phyloP scores from a whole-genome alignment of 2,113 vertebrate species.

The Siniperca knerii region DNA sequence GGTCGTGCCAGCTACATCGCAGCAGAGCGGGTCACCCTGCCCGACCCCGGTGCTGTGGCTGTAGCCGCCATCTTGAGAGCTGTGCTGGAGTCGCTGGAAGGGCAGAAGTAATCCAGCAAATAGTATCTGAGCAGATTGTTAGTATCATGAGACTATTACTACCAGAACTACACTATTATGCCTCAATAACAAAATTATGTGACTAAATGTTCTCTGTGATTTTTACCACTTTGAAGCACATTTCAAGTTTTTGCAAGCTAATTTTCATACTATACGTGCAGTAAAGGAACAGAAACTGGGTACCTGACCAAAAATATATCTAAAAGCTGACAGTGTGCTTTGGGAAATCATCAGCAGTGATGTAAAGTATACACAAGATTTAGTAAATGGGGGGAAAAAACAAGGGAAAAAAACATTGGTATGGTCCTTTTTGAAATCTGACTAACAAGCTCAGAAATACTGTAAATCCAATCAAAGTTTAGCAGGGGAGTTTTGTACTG shows the following conservation, averaged over 20 bases:
- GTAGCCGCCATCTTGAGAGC: constrained; percentile 86
- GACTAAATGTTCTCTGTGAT: not conserved
- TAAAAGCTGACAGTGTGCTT: not conserved
- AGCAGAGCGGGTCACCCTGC: constrained; percentile 85
- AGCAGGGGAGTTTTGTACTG: not conserved
- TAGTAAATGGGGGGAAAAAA: not conserved
- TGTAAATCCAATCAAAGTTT: not conserved
- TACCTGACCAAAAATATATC: not conserved
- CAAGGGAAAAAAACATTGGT: not conserved
- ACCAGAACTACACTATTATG: not conserved
- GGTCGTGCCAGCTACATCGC: constrained; percentile 96
- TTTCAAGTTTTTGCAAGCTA: not conserved
- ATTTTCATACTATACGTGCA: not conserved
- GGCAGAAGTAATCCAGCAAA: constrained; percentile 14
- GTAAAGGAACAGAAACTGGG: not conserved
- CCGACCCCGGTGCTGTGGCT: constrained; percentile 92
- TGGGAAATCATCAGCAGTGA: not conserved
- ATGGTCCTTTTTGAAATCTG: not conserved
- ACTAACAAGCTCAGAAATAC: not conserved
- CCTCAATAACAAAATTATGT: not conserved
- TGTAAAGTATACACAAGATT: no score
- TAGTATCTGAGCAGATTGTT: no score
- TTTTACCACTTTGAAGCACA: not conserved
- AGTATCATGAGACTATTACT: no score
- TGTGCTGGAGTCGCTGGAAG: constrained; percentile 81